Conservation (phyloP, 2,113 vertebrate species). For the Phycodurus eques region DNA sequence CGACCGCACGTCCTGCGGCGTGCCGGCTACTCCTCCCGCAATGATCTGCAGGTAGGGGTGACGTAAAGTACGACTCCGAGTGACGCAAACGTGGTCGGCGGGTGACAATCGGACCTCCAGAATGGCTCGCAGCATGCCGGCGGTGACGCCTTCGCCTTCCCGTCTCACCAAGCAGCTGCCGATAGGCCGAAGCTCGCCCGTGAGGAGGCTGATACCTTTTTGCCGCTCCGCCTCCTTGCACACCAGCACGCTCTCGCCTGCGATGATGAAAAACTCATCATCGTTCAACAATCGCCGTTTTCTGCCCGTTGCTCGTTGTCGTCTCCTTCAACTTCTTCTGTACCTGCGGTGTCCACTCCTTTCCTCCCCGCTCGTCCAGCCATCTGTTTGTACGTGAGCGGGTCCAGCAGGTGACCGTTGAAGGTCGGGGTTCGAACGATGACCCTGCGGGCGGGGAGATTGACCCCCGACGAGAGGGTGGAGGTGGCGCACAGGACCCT, state of each 20-base stretch:
- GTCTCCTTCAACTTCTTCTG: background rate
- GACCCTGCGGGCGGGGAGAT: conserved; percentile 92
- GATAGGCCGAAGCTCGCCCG: conserved; percentile 85
- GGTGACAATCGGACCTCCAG: conserved; percentile 79
- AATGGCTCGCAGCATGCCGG: conserved; percentile 93
- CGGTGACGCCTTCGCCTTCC: conserved; percentile 83
- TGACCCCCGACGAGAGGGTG: conserved; percentile 94
- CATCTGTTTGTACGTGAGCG: conserved; percentile 96
- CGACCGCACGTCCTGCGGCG: conserved; percentile 81
- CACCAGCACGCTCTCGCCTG: conserved; percentile 93
- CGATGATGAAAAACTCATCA: background rate
- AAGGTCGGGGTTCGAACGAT: conserved; percentile 91
- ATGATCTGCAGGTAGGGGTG: conserved; percentile 79
- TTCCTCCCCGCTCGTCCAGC: conserved; percentile 93
- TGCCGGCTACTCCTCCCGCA: conserved; percentile 86
- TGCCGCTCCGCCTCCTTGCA: conserved; percentile 89
- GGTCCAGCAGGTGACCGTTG: conserved; percentile 82
- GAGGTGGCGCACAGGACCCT: conserved; percentile 89
- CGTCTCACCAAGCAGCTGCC: conserved; percentile 83
- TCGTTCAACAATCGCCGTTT: background rate
- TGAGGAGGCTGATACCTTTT: conserved; percentile 84
- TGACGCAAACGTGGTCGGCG: background rate
- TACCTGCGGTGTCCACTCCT: conserved; percentile 87
- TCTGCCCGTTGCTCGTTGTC: background rate
- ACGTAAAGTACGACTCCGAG: background rate